Evolutionary conservation across 2,888 invertebrate genomes (phyloP).

Genomic region (Chloromyia formosa): DNA sequence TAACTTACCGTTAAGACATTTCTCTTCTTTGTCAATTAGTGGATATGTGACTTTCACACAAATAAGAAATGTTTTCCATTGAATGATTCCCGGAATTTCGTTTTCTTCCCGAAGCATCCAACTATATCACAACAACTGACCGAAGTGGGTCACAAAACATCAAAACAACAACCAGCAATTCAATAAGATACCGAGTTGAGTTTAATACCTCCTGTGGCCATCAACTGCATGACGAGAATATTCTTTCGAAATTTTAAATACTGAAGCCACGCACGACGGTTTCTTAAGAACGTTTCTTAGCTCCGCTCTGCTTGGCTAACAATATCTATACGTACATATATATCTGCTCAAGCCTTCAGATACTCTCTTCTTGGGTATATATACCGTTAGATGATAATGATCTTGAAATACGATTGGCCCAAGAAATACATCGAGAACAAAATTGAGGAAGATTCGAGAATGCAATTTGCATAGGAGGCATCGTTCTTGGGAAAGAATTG

Average conservation of each 20-base stretch:
- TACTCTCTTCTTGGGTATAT: too few species aligned
- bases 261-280: too few species aligned
- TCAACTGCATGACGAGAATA: conserved; percentile 34
- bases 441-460: not conserved
- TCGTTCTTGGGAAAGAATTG: too few species aligned
- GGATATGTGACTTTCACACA: too few species aligned
- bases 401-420: conserved; percentile 21
- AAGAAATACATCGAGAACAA: conserved; percentile 15
- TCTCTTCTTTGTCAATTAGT: not conserved
- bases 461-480: not conserved
- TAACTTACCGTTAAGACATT: conserved; percentile 31
- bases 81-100: conserved; percentile 38
- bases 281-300: not conserved
- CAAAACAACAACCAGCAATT: not conserved
- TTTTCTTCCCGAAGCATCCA: conserved; percentile 40
- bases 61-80: conserved; percentile 21
- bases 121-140: not conserved
- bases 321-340: not conserved
- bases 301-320: conserved; percentile 17
- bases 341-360: too few species aligned
- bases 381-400: conserved; percentile 32
- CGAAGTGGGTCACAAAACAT: conserved; percentile 27
- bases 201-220: not conserved
- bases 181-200: not conserved
- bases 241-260: not conserved